Evolutionary conservation across 1,140 invertebrate species (phyloP), one percentile per base, ranked within the genome.

Genomic region (Heterodera schachtii): DNA sequence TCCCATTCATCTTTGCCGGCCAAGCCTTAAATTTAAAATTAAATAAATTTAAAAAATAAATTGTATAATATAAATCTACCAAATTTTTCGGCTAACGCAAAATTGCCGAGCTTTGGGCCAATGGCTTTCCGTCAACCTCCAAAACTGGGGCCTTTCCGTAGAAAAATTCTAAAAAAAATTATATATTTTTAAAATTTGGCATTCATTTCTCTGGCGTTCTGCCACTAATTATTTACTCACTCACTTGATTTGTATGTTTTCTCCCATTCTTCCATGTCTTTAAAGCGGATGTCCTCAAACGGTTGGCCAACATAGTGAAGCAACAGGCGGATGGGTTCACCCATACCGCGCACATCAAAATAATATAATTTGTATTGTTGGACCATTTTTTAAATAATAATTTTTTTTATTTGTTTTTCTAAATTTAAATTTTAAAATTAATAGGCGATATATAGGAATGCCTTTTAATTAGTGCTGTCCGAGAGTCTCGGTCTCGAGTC

Each of bases 111-210:
- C 79, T 81, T 71, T 90, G 90, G 11, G 73, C 66, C 57, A 90
- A 79, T 49, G 80, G 60, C 52, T 85, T 84, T 44, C 89, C 90
- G 67, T 90, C 85, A 66, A 90, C 82, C 76, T 90, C 87, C 13
- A 90, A 84, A 11, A 90, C 82, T 21, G 89, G 88, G 60, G 89
- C 73, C 67, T 87, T 85, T n/a, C 82, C 82, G 66, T 88, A 87
- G 66, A 84, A 84, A 41, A 80, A 87, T 75, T 31, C 85, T 87
- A 21, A 66, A 76, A 69, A 77, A 1, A 6, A 6, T n/a, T n/a
- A n/a, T n/a, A n/a, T n/a, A n/a, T n/a, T n/a, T n/a, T n/a, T n/a
- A n/a, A n/a, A n/a, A n/a, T n/a, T n/a, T n/a, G n/a, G n/a, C n/a
- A n/a, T n/a, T n/a, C n/a, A n/a, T n/a, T n/a, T n/a, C n/a, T n/a